phyloP scores from a whole-genome alignment of 1,140 invertebrate genomes.

The Drosophila rhopaloa region DNA sequence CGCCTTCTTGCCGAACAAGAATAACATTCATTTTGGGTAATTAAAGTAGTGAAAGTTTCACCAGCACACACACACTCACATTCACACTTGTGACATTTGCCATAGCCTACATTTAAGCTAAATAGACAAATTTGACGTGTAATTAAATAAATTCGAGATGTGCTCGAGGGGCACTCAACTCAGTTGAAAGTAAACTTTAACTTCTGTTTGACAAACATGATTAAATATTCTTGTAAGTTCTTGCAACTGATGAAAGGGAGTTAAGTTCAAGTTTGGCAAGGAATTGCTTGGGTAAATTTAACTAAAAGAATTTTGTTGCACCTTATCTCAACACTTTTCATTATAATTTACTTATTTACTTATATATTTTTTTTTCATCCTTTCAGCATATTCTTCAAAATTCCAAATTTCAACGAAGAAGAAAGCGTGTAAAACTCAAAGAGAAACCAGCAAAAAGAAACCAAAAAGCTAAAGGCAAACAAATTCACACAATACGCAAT shows the following conservation, averaged over 20 bases:
- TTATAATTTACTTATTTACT: neutral
- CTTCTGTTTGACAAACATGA: slow-evolving; percentile 9
- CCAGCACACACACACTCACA: neutral
- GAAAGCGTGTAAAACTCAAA: slow-evolving; percentile 82
- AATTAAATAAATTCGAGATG: slow-evolving; percentile 24
- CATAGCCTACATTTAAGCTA: slow-evolving; percentile 74
- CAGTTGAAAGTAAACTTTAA: neutral
- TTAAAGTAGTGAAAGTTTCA: slow-evolving; percentile 77
- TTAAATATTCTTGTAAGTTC: slow-evolving; percentile 1
- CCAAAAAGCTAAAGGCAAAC: slow-evolving; percentile 40
- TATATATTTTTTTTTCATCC: neutral
- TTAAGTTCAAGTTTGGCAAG: neutral
- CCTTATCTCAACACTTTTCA: too few species aligned
- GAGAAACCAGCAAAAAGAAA: slow-evolving; percentile 53
- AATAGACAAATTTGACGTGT: slow-evolving; percentile 28
- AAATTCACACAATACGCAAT: slow-evolving; percentile 53
- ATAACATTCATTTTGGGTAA: slow-evolving; percentile 65
- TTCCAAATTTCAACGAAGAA: slow-evolving; percentile 82
- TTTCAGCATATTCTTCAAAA: slow-evolving; percentile 80
- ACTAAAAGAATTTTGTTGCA: neutral
- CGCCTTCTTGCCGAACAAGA: slow-evolving; percentile 15
- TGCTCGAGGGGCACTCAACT: slow-evolving; percentile 12
- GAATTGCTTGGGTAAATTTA: neutral
- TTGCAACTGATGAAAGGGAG: neutral
- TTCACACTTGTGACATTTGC: slow-evolving; percentile 31